Base-by-base conservation (phyloP, 1,140 invertebrate genomes). In the Cataglyphis hispanica region DNA sequence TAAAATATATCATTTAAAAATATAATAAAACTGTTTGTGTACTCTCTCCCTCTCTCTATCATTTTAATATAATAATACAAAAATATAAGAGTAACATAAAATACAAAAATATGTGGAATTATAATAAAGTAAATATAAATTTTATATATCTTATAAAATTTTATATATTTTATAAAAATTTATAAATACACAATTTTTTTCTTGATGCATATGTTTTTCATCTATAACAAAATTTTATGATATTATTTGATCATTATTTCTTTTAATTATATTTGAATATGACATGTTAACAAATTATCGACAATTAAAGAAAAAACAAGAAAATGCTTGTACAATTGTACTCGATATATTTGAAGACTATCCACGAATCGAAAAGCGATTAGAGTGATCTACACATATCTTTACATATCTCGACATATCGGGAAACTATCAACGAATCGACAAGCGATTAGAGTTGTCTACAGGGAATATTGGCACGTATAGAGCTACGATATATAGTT, bases 371-470 rank as follows among this genome's bases (percentile, higher is more conserved):
- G 74, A 66, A 10, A 34, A 31, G 22, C 27, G 37, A 85, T 53
- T 74, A 83, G 13, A 80, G 19, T 67, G 53, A 16, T 37, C 16
- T 25, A 34, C 19, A 43, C 1, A 16, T 50, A 50, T 16, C 1
- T 16, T 46, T 19, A 50, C 46, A 40, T 37, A 50, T 66, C 46
- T 43, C 13, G 13, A 8, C 6, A 60, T 63, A 13, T 84, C 34
- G 22, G 16, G 1, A 50, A 25, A 46, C 25, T 40, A 31, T 53
- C 22, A 43, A 22, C n/a, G 46, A 63, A 27, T 31, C 34, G 74
- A 66, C n/a, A 43, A 31, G 22, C n/a, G 50, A 85, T 53, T 74
- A 83, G 13, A 80, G 34, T 81, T 63, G 27, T 46, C 16, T 19
- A 25, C 22, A 43, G 10, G 27, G 34, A 40, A 31, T 46, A 78